A percentile compares a stretch with the other conserved stretches of the same genome.
These are phyloP conservation scores for Lasioglossum vierecki DNA, from an alignment of 2,888 invertebrate genomes.

Conservation along the genomic window DNA sequence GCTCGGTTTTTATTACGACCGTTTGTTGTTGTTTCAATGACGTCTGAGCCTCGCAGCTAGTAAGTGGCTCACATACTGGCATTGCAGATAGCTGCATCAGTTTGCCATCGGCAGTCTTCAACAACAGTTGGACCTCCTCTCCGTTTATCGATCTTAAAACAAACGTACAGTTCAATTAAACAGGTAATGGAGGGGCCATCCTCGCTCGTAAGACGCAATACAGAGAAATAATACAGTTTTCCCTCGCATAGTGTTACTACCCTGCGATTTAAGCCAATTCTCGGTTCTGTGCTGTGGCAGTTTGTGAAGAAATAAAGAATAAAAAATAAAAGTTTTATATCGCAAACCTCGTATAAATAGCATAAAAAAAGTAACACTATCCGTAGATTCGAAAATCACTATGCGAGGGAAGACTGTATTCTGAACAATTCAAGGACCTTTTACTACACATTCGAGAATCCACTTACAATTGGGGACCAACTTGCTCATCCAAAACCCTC, in stretches of 20 bases:
- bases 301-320: no score
- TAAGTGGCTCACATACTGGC: conserved; percentile 69
- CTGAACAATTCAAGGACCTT: background rate
- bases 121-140: conserved; percentile 84
- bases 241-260: no score
- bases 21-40: conserved; percentile 65
- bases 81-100: conserved; percentile 84
- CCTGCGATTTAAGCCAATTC: no score
- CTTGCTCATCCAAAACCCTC: conserved; percentile 53
- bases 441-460: background rate
- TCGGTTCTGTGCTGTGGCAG: no score
- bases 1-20: conserved; percentile 72
- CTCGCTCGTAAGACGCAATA: background rate
- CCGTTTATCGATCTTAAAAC: conserved; percentile 77
- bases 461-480: conserved; percentile 70
- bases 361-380: no score
- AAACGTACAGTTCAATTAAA: background rate
- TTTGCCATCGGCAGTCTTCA: conserved; percentile 85
- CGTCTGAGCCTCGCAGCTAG: conserved; percentile 38
- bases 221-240: background rate
- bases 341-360: no score
- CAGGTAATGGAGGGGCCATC: background rate
- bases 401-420: background rate
- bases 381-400: no score
- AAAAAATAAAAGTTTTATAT: no score